phyloP scores from a whole-genome alignment of 2,888 invertebrate species.

The Drosophila setosimentum region DNA sequence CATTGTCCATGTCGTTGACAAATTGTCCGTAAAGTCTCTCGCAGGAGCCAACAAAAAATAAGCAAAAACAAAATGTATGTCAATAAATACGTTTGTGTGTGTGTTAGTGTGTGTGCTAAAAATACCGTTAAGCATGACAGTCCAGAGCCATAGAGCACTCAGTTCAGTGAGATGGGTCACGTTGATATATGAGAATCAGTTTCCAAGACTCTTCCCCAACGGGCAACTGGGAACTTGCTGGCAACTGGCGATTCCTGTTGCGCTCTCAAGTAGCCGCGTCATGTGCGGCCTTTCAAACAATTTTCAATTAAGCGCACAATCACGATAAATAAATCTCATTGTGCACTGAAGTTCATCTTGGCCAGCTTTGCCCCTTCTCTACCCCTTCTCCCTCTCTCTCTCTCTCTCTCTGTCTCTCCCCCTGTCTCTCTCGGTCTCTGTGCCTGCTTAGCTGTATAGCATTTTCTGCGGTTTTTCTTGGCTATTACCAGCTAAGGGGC shows the following conservation, averaged over 20 bases:
- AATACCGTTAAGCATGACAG: constrained; percentile 60
- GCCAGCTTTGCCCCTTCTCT: constrained; percentile 9
- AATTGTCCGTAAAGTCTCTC: constrained; percentile 60
- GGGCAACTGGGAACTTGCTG: neutral
- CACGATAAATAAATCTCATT: constrained; percentile 81
- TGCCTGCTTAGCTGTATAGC: constrained; percentile 30
- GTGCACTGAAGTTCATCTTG: constrained; percentile 67
- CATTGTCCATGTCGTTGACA: constrained; percentile 69
- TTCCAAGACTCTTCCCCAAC: neutral
- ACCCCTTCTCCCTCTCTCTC: neutral
- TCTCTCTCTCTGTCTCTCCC: neutral
- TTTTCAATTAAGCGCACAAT: constrained; percentile 80
- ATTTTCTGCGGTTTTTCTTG: constrained; percentile 53
- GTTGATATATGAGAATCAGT: constrained; percentile 61
- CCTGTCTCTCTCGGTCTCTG: no score
- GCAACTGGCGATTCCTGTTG: constrained; percentile 63
- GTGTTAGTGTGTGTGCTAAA: constrained; percentile 25
- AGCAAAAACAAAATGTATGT: constrained; percentile 50
- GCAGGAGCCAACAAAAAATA: constrained; percentile 8
- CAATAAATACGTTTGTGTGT: constrained; percentile 45
- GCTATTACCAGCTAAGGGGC: constrained; percentile 13
- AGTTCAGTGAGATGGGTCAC: constrained; percentile 58
- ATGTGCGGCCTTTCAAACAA: constrained; percentile 69
- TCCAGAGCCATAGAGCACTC: constrained; percentile 33
- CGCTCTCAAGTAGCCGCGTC: constrained; percentile 57